These are phyloP conservation scores for Orius laevigatus DNA, from an alignment of 1,140 invertebrate species.

Conservation along the genomic window DNA sequence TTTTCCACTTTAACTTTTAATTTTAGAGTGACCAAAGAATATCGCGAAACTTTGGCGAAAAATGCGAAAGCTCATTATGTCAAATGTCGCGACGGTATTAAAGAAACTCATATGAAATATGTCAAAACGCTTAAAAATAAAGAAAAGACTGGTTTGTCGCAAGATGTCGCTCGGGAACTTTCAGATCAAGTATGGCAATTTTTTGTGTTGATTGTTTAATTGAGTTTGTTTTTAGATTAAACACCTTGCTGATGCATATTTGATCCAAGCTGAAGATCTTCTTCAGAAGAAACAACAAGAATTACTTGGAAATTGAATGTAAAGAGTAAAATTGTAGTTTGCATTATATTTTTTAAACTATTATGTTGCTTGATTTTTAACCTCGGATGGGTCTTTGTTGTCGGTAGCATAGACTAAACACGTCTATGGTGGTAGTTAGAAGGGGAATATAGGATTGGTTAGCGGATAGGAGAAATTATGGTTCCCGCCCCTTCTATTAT, in stretches of 20 bases:
- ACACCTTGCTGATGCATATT: neutral
- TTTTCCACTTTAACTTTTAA: slow-evolving; percentile 19
- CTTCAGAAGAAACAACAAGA: neutral
- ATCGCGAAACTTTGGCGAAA: slow-evolving; percentile 71
- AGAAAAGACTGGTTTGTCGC: slow-evolving; percentile 33
- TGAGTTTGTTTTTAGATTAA: slow-evolving; percentile 1
- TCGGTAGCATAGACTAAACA: too few relatives aligned
- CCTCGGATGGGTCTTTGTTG: too few relatives aligned
- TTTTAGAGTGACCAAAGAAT: slow-evolving; percentile 72
- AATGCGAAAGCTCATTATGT: slow-evolving; percentile 68
- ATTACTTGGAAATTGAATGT: neutral
- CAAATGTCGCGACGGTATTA: slow-evolving; percentile 61
- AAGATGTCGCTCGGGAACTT: slow-evolving; percentile 46
- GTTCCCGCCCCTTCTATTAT: too few relatives aligned
- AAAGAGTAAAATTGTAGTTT: neutral
- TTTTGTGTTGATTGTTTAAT: neutral
- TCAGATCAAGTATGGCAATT: slow-evolving; percentile 35
- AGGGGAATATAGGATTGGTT: too few relatives aligned
- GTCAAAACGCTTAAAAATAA: slow-evolving; percentile 52
- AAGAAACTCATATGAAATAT: slow-evolving; percentile 57
- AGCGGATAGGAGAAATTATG: too few relatives aligned
- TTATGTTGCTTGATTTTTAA: too few relatives aligned
- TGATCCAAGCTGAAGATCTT: neutral
- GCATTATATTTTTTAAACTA: too few relatives aligned
- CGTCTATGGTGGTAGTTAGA: too few relatives aligned